These are phyloP conservation scores for Cebidichthys violaceus DNA, from an alignment of 2,113 vertebrate species.

Conservation along the genomic window DNA sequence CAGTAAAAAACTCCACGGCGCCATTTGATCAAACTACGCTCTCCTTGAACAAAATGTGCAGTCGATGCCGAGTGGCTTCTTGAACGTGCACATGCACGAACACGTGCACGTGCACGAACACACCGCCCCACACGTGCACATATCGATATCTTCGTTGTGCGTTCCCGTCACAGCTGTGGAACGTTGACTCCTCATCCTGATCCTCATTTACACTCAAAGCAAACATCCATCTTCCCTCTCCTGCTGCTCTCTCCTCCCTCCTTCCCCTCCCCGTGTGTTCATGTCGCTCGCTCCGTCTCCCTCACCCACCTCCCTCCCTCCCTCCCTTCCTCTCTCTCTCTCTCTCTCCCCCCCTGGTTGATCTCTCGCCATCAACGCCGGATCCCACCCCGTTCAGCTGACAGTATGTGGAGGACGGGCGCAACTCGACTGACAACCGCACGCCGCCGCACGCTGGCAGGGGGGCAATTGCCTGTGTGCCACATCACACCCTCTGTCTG, in stretches of 20 bases:
- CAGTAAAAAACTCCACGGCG: slow-evolving; percentile 37
- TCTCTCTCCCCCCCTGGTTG: slow-evolving; percentile 8
- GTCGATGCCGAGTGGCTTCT: slow-evolving; percentile 6
- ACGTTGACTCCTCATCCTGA: slow-evolving; percentile 31
- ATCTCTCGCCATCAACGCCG: slow-evolving; percentile 25
- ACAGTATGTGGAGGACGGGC: slow-evolving; percentile 47
- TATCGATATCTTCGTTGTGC: slow-evolving; percentile 37
- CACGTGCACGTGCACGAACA: background rate
- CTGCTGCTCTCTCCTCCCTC: background rate
- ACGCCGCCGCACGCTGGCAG: slow-evolving; percentile 40
- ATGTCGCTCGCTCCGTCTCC: slow-evolving; percentile 2
- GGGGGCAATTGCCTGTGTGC: slow-evolving; percentile 37
- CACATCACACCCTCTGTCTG: slow-evolving; percentile 30
- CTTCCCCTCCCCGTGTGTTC: background rate
- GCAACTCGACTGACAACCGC: slow-evolving; percentile 19
- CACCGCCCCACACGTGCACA: background rate
- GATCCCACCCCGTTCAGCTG: slow-evolving; percentile 18
- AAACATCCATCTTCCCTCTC: slow-evolving; percentile 29
- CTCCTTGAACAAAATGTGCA: slow-evolving; percentile 45
- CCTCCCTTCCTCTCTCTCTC: background rate
- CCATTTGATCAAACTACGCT: slow-evolving; percentile 53
- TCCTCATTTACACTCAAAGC: slow-evolving; percentile 46
- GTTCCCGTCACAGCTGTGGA: slow-evolving; percentile 50
- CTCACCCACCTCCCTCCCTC: background rate
- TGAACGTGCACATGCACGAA: no score